phyloP scores from a whole-genome alignment of 53 echinoderm and acorn worm genomes.

The Paelopatides confundens region DNA sequence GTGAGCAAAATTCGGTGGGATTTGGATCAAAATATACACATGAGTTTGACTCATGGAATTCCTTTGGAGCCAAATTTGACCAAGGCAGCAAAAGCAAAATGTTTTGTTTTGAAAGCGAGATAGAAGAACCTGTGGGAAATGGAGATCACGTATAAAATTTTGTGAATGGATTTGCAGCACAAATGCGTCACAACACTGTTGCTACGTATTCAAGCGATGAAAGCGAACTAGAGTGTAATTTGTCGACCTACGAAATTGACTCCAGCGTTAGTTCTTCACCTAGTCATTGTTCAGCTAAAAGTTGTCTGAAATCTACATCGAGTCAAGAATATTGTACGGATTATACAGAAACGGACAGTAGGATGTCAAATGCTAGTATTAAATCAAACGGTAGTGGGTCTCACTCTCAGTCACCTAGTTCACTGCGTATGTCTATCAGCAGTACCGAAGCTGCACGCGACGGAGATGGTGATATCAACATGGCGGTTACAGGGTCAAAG shows the following conservation, averaged over 20 bases:
- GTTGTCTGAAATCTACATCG: background rate
- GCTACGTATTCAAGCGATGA: conserved; percentile 46
- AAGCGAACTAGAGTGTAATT: conserved; percentile 48
- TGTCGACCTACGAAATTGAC: conserved; percentile 74
- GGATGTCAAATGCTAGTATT: background rate
- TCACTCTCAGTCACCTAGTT: background rate
- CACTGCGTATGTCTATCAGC: conserved; percentile 36
- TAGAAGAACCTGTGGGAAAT: conserved; percentile 29
- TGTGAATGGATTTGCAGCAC: conserved; percentile 52
- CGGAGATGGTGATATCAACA: background rate
- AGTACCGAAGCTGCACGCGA: background rate
- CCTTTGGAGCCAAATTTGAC: conserved; percentile 9
- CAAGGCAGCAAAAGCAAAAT: conserved; percentile 5
- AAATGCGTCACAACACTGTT: conserved; percentile 35
- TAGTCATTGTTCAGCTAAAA: conserved; percentile 26
- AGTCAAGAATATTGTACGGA: conserved; percentile 22
- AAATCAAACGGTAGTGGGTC: background rate
- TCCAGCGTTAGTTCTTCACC: conserved; percentile 50
- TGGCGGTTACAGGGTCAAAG: conserved; percentile 16
- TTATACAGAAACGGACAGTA: conserved; percentile 21
- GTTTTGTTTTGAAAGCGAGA: background rate
- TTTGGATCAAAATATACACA: conserved; percentile 44
- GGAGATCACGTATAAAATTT: conserved; percentile 10
- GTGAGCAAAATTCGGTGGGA: background rate
- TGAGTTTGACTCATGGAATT: conserved; percentile 28